These are phyloP conservation scores for Cybosia mesomella DNA, from an alignment of 2,888 invertebrate species.

Conservation along the genomic window DNA sequence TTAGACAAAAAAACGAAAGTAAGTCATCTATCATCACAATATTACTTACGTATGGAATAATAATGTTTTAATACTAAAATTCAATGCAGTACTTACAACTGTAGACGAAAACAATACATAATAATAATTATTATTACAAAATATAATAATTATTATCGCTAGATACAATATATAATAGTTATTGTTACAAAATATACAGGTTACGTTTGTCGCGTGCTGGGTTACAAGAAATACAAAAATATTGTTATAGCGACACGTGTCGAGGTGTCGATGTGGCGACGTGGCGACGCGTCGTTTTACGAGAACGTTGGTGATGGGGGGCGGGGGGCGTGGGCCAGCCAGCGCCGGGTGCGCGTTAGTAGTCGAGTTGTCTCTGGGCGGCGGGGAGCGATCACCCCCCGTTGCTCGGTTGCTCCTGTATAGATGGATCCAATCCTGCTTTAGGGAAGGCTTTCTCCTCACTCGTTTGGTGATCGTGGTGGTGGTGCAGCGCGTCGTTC, in stretches of 20 bases:
- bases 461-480: constrained; percentile 66
- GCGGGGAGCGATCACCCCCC: constrained; percentile 72
- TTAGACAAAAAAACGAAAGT: constrained; percentile 37
- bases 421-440: constrained; percentile 64
- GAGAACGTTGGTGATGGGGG: neutral
- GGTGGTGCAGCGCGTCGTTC: no score
- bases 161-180: constrained; percentile 69
- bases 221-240: constrained; percentile 49
- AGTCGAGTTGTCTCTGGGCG: neutral
- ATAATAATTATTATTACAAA: constrained; percentile 29
- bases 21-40: constrained; percentile 56
- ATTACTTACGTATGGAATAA: constrained; percentile 70
- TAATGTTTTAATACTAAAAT: constrained; percentile 59
- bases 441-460: constrained; percentile 69
- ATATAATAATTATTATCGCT: constrained; percentile 61
- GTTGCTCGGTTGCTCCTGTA: constrained; percentile 82
- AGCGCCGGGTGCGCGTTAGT: neutral
- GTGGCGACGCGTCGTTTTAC: no score
- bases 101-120: constrained; percentile 44
- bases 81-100: constrained; percentile 62
- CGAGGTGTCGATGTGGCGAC: no score
- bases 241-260: constrained; percentile 30
- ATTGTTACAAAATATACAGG: constrained; percentile 78
- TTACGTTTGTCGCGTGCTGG: constrained; percentile 52
- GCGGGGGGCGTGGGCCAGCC: neutral